Evolutionary conservation across 1,140 invertebrate species (phyloP).

Genomic region (Lamellibrachia luymesi): DNA sequence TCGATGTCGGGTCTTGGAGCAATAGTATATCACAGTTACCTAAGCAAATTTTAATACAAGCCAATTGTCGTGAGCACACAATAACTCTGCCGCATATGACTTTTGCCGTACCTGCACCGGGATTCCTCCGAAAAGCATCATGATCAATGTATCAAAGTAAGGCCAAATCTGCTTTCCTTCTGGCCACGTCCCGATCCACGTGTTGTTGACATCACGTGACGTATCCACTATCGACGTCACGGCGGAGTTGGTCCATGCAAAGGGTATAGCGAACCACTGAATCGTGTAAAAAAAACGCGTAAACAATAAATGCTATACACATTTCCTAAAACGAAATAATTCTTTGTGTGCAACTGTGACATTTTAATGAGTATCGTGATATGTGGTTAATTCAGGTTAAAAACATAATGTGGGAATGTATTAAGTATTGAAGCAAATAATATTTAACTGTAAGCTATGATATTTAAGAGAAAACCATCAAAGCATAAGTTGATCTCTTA

Average conservation of each 20-base stretch:
- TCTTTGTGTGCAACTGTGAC: too few species aligned
- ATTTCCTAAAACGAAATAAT: too few species aligned
- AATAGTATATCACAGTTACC: neutral
- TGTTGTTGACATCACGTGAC: neutral
- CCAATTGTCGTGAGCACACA: neutral
- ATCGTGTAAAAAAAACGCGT: neutral
- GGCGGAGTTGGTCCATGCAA: neutral
- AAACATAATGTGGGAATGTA: too few species aligned
- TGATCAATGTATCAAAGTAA: conserved; percentile 78
- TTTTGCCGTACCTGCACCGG: conserved; percentile 81
- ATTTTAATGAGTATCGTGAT: too few species aligned
- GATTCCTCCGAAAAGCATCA: conserved; percentile 94
- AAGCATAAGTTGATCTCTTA: too few species aligned
- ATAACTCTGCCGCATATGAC: neutral
- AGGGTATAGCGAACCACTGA: conserved; percentile 11
- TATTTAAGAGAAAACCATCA: too few species aligned
- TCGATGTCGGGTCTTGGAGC: too few species aligned
- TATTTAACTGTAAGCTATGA: too few species aligned
- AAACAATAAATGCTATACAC: too few species aligned
- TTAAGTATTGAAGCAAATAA: too few species aligned
- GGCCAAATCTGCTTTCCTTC: conserved; percentile 50
- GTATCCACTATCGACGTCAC: conserved; percentile 8
- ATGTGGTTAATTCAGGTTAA: too few species aligned
- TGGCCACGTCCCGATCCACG: neutral
- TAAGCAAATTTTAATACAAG: neutral